Percentiles rank a stretch among this genome's conserved stretches.
These are phyloP conservation scores for Hephaestus fuliginosus DNA, from an alignment of 2,797 vertebrate genomes.

Conservation along the genomic window DNA sequence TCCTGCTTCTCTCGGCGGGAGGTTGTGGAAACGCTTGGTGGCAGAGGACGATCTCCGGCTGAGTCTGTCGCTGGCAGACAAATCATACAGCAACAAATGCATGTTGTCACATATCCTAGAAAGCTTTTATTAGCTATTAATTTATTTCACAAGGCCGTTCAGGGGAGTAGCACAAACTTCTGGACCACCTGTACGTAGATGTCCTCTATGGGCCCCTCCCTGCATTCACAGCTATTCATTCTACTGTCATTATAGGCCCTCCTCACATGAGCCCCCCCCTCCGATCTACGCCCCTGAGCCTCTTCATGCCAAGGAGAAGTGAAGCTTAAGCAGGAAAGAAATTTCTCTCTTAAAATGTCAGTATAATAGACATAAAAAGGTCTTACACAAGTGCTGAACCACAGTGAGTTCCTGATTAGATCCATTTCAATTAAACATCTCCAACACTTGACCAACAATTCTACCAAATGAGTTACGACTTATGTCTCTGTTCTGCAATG, in stretches of 20 bases:
- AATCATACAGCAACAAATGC: not conserved
- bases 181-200: no score
- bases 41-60: constrained; percentile 3
- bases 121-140: not conserved
- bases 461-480: not conserved
- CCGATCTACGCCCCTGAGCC: no score
- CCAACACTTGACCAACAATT: not conserved
- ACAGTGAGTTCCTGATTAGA: constrained; percentile 15
- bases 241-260: no score
- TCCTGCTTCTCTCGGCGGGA: constrained; percentile 47
- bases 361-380: not conserved
- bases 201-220: no score
- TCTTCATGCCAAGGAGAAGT: not conserved
- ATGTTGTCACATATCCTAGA: not conserved
- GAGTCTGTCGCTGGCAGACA: constrained; percentile 20
- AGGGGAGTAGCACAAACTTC: no score
- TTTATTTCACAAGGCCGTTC: not conserved
- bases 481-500: not conserved
- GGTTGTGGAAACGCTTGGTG: constrained; percentile 21
- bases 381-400: not conserved
- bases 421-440: constrained; percentile 2
- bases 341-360: not conserved
- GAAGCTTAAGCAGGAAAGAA: not conserved
- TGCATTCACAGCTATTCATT: no score
- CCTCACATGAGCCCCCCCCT: no score